These are phyloP conservation scores for Montipora capitata DNA, from an alignment of 92 coral and sea anemone species.

Conservation along the genomic window DNA sequence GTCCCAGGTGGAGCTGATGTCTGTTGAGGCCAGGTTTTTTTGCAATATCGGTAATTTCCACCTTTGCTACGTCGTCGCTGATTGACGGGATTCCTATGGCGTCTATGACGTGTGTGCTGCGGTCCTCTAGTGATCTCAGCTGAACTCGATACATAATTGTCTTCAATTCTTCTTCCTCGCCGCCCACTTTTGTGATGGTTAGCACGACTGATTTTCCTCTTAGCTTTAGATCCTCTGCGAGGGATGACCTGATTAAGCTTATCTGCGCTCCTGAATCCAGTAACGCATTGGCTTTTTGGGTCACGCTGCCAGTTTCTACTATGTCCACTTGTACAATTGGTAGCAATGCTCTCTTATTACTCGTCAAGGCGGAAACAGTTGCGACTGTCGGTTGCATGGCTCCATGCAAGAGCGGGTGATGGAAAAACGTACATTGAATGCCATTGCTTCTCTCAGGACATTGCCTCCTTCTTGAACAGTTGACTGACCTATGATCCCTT, in stretches of 20 bases:
- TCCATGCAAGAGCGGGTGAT: slow-evolving; percentile 48
- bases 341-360: slow-evolving; percentile 22
- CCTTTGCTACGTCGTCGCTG: slow-evolving; percentile 39
- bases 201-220: slow-evolving; percentile 47
- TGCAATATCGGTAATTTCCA: slow-evolving; percentile 29
- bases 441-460: slow-evolving; percentile 36
- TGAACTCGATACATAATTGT: slow-evolving; percentile 65
- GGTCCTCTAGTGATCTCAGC: slow-evolving; percentile 36
- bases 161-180: slow-evolving; percentile 64
- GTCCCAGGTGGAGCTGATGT: slow-evolving; percentile 38
- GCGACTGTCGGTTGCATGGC: slow-evolving; percentile 8
- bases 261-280: slow-evolving; percentile 71
- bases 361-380: slow-evolving; percentile 11
- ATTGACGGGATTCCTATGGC: slow-evolving; percentile 66
- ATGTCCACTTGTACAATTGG: slow-evolving; percentile 36
- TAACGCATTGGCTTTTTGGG: not conserved
- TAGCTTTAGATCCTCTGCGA: slow-evolving; percentile 56
- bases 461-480: slow-evolving; percentile 53
- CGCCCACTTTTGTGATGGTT: slow-evolving; percentile 76
- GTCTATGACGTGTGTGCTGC: slow-evolving; percentile 6
- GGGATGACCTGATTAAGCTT: slow-evolving; percentile 54
- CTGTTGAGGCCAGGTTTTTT: slow-evolving; percentile 34
- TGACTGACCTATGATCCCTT: slow-evolving; percentile 6
- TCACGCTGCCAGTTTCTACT: too few species aligned
- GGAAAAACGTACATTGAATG: slow-evolving; percentile 38